Evolutionary conservation across 2,888 invertebrate species (phyloP).

Genomic region (Trachelus iudaicus): DNA sequence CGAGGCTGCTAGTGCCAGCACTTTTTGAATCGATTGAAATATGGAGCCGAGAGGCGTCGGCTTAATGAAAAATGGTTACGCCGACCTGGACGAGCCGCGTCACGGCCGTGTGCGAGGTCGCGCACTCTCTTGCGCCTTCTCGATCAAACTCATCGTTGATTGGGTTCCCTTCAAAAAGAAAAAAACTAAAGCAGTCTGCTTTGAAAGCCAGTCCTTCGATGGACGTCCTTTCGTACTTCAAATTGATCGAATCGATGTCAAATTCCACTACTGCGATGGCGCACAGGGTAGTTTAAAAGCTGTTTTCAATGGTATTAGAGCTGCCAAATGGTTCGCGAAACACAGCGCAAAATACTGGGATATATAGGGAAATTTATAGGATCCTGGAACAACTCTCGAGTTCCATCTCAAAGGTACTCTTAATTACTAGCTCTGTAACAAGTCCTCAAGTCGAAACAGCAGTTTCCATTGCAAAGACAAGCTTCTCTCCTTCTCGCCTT

Average conservation of each 20-base stretch:
- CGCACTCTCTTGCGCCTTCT: constrained; percentile 8
- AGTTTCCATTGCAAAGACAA: no score
- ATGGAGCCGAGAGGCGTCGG: constrained; percentile 40
- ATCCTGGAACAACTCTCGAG: constrained; percentile 3
- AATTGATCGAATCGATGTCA: no score
- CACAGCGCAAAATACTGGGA: no score
- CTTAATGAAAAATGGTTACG: constrained; percentile 58
- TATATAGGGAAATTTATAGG: no score
- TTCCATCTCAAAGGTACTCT: constrained; percentile 53
- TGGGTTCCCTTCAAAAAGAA: background rate
- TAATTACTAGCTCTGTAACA: constrained; percentile 53
- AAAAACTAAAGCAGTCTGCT: background rate
- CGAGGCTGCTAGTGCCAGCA: constrained; percentile 29
- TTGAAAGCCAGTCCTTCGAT: no score
- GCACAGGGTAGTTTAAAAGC: no score
- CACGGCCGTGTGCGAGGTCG: constrained; percentile 14
- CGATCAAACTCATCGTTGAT: constrained; percentile 12
- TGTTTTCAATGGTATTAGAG: no score
- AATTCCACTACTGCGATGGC: no score
- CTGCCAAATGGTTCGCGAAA: no score
- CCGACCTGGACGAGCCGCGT: constrained; percentile 27
- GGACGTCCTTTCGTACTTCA: no score
- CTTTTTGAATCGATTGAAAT: constrained; percentile 58
- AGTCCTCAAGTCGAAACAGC: constrained; percentile 25
- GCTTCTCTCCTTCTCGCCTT: constrained; percentile 28